A percentile compares a stretch with the other conserved stretches of the same genome.
phyloP scores from a whole-genome alignment of 2,888 invertebrate species.

The Eupithecia vulgata region DNA sequence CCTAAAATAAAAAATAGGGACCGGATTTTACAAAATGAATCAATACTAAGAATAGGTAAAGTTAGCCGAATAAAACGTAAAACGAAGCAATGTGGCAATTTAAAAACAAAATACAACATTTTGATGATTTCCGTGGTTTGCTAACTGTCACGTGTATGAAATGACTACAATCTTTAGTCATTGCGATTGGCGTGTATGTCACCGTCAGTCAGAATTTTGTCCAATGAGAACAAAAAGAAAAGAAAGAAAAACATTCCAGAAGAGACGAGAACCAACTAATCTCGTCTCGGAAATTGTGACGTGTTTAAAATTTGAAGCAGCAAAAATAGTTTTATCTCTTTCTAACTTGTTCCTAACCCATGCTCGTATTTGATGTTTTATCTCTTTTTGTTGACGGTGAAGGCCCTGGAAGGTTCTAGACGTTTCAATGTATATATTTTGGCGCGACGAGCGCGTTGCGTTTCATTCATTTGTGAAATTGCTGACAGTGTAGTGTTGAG shows the following conservation, averaged over 20 bases:
- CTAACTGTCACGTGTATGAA: too few species aligned
- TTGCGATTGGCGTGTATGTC: background rate
- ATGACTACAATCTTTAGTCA: background rate
- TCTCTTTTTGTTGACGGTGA: constrained; percentile 67
- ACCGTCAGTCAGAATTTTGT: background rate
- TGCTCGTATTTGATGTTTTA: constrained; percentile 49
- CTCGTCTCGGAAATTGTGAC: constrained; percentile 20
- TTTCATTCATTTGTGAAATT: constrained; percentile 81
- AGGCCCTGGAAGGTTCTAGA: constrained; percentile 88
- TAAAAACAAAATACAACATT: too few species aligned
- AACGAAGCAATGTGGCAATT: too few species aligned
- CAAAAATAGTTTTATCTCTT: constrained; percentile 76
- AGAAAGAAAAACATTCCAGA: background rate
- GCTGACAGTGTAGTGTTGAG: constrained; percentile 69
- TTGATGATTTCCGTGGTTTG: too few species aligned
- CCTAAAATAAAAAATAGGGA: too few species aligned
- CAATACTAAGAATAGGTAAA: too few species aligned
- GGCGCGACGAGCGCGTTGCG: constrained; percentile 82
- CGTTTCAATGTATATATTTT: constrained; percentile 87
- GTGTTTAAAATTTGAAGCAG: constrained; percentile 55
- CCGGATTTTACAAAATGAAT: too few species aligned
- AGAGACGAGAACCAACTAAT: constrained; percentile 13
- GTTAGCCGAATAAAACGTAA: too few species aligned
- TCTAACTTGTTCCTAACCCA: constrained; percentile 48
- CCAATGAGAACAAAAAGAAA: background rate